Evolutionary conservation across 2,888 invertebrate genomes (phyloP), one percentile per base, ranked within the genome.

Genomic region (Neoitamus cyanurus): DNA sequence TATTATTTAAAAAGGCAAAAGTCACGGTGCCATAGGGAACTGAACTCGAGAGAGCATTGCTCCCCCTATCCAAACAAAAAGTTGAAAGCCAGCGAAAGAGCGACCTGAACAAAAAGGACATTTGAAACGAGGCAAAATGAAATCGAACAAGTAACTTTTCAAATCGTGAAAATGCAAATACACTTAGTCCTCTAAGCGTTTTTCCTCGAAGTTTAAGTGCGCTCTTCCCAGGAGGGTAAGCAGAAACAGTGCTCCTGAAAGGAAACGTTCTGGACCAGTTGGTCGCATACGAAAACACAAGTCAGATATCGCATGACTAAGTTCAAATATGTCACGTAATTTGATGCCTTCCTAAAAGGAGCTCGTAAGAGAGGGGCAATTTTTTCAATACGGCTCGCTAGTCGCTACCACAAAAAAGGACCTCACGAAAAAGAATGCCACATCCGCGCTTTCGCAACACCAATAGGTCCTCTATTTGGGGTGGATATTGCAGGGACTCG

Each of bases 241-340:
- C 20, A 15, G 20, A 58, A 58, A 58, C 2, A 58, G 58, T 9
- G 58, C 20, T 58, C 58, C 25, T 20, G 58, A 58, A 58, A 58
- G 58, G 25, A 58, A 58, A 58, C 58, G 58, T 58, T 58, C 58
- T 58, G 58, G 58, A 58, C 58, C 58, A 58, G 58, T 58, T 58
- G 58, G 58, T 25, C 58, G 58, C 20, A 58, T 58, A 58, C 20
- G 58, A 58, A 58, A 58, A 58, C 20, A 58, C 58, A 58, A 58
- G 58, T 58, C 58, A 58, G 58, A 58, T 25, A 58, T 58, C 58
- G 58, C 58, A 58, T 58, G 58, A 25, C 58, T 58, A 73, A 73
- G 46, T 46, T 77, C 77, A 78, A 78, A 48, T 78, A 31, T 42
- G 48, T 48, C 58, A 48, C 78, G 31, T 48, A 78, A 78, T 48